Evolutionary conservation across 2,113 vertebrate species (phyloP).

Genomic region (Arvicanthis niloticus): DNA sequence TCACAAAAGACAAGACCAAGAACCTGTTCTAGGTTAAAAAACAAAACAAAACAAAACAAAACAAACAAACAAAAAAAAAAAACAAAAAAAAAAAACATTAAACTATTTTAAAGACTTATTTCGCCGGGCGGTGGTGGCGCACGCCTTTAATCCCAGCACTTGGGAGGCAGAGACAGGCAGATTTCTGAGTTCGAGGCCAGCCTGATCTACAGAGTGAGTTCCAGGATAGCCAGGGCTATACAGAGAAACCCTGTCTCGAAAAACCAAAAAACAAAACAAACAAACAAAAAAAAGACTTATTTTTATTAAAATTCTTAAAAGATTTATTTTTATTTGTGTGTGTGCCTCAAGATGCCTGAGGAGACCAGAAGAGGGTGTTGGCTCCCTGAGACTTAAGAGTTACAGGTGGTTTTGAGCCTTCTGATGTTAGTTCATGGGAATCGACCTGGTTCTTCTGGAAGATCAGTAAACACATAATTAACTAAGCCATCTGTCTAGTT

Average conservation of each 20-base stretch:
- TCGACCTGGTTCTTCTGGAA: not conserved
- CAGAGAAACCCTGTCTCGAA: no score
- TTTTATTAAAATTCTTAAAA: not conserved
- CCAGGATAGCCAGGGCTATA: no score
- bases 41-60: no score
- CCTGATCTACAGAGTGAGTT: no score
- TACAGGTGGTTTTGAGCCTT: not conserved
- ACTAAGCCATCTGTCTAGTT: not conserved
- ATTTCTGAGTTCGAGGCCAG: no score
- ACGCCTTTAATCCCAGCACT: no score
- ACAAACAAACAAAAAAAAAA: no score
- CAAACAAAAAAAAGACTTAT: no score
- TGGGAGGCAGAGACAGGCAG: no score
- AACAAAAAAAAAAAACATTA: no score
- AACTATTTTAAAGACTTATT: not conserved
- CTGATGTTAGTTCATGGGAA: not conserved
- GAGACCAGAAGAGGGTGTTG: not conserved
- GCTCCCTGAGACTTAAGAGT: not conserved
- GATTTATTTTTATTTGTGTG: not conserved
- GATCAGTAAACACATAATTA: not conserved
- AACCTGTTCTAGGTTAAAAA: not conserved
- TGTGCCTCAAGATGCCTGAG: not conserved
- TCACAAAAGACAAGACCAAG: slow-evolving; percentile 51
- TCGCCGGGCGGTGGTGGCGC: no score
- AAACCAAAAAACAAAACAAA: no score